These are phyloP conservation scores for Ormyrus pomaceus DNA, from an alignment of 2,888 invertebrate species.

Conservation along the genomic window DNA sequence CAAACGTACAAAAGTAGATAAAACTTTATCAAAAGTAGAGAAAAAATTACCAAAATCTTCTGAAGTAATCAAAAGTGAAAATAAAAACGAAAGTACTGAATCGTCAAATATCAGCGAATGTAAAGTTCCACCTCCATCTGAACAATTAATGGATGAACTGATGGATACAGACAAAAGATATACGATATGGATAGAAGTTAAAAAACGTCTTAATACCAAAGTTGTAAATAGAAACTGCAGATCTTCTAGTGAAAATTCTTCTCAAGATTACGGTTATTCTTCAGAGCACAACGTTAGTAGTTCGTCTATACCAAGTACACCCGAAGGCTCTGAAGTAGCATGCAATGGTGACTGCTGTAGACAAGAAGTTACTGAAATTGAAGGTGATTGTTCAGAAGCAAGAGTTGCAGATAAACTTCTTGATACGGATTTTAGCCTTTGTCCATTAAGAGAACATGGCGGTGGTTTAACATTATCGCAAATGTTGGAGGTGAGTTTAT, in stretches of 20 bases:
- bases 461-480: constrained; percentile 83
- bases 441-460: constrained; percentile 71
- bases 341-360: constrained; percentile 93
- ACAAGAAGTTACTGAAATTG: constrained; percentile 74
- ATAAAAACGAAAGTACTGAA: constrained; percentile 44
- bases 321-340: constrained; percentile 93
- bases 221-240: constrained; percentile 78
- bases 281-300: constrained; percentile 89
- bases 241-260: constrained; percentile 81
- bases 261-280: constrained; percentile 92
- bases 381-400: constrained; percentile 75
- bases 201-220: constrained; percentile 75
- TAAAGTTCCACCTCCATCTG: constrained; percentile 60
- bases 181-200: constrained; percentile 71
- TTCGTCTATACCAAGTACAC: constrained; percentile 89
- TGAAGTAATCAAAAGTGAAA: constrained; percentile 58
- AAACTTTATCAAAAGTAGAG: constrained; percentile 32
- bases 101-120: constrained; percentile 59
- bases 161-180: constrained; percentile 68
- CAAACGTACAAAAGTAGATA: constrained; percentile 58
- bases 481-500: constrained; percentile 84
- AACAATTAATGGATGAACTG: constrained; percentile 69
- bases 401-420: constrained; percentile 65
- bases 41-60: constrained; percentile 59
- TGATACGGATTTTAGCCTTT: constrained; percentile 69